A percentile compares a stretch with the other conserved stretches of the same genome.
Evolutionary conservation across 2,888 invertebrate genomes (phyloP).

Genomic region (Noctuana brunneofusca): DNA sequence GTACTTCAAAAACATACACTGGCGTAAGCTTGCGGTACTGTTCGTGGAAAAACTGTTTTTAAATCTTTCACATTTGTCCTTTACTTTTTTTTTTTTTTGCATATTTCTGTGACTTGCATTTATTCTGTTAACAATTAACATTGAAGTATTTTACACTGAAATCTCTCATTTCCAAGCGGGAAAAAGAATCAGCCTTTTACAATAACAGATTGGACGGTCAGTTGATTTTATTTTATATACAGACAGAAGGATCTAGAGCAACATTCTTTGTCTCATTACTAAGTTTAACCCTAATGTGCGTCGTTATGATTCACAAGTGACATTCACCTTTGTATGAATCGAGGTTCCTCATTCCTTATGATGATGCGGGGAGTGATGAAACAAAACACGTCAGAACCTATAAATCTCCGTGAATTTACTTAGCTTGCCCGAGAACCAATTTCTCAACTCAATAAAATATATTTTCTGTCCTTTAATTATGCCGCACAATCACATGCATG

Average conservation of each 20-base stretch:
- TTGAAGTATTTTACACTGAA: too few species aligned
- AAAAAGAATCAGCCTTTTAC: background rate
- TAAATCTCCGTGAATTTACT: background rate
- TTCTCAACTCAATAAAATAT: too few species aligned
- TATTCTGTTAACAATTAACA: too few species aligned
- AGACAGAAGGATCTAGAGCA: slow-evolving; percentile 9
- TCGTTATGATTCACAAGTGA: slow-evolving; percentile 6
- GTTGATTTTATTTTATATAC: background rate
- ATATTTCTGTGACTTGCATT: background rate
- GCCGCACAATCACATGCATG: too few species aligned
- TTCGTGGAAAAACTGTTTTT: background rate
- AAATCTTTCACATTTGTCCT: background rate
- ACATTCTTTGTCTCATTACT: slow-evolving; percentile 16
- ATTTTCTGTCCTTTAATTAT: too few species aligned
- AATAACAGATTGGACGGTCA: background rate
- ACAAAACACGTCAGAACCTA: background rate
- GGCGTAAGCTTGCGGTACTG: background rate
- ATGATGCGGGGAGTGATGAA: background rate
- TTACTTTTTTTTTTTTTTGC: background rate
- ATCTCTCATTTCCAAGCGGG: background rate
- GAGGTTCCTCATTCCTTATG: slow-evolving; percentile 11
- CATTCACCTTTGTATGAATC: slow-evolving; percentile 13
- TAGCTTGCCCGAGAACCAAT: too few species aligned
- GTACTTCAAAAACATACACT: background rate
- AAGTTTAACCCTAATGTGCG: slow-evolving; percentile 15